Percentiles rank a stretch among this genome's conserved stretches.
These are phyloP conservation scores for Setipinna tenuifilis DNA, from an alignment of 2,797 vertebrate genomes.

Conservation along the genomic window DNA sequence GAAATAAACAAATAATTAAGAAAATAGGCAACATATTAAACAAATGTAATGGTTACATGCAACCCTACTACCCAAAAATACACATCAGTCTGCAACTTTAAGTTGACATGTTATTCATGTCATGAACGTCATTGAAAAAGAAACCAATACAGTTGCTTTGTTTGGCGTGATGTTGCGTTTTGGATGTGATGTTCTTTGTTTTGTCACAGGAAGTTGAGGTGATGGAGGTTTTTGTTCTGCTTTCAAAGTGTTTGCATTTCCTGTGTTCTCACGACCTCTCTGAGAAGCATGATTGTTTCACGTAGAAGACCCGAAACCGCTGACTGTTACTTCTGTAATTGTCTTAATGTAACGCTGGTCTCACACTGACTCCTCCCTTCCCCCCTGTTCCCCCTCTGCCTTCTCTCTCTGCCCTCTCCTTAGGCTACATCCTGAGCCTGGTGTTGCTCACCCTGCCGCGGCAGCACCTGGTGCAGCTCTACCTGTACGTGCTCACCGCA, in stretches of 20 bases:
- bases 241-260: neutral
- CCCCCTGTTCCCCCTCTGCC: no score
- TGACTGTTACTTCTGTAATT: neutral
- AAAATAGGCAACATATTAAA: no score
- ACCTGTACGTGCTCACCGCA: conserved; percentile 94
- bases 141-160: neutral
- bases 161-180: neutral
- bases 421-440: conserved; percentile 97
- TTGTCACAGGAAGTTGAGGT: neutral
- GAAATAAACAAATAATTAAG: no score
- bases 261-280: neutral
- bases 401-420: conserved; percentile 31
- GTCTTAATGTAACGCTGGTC: no score
- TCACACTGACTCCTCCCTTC: neutral
- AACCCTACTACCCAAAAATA: no score
- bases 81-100: neutral
- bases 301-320: neutral
- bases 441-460: conserved; percentile 94
- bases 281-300: neutral
- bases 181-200: neutral
- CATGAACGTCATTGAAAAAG: neutral
- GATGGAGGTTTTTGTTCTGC: neutral
- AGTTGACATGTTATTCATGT: neutral
- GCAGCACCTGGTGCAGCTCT: conserved; percentile 96
- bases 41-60: no score